These are phyloP conservation scores for Microcebus murinus DNA, from an alignment of 2,113 vertebrate species.

Conservation along the genomic window DNA sequence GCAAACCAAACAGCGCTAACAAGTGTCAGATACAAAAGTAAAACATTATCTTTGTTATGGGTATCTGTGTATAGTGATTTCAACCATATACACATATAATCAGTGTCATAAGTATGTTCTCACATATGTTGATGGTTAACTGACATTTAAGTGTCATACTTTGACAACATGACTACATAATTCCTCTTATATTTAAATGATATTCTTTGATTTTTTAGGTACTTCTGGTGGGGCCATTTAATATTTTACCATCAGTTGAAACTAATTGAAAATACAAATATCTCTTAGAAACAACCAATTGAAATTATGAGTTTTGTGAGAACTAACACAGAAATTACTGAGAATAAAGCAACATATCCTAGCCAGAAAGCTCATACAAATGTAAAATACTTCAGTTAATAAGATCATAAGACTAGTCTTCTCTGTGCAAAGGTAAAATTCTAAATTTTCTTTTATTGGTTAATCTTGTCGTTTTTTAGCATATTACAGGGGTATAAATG, in stretches of 20 bases:
- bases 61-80: background rate
- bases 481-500: no score
- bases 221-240: background rate
- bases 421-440: background rate
- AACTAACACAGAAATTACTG: background rate
- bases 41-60: background rate
- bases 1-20: background rate
- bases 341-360: background rate
- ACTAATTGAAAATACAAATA: background rate
- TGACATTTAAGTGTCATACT: background rate
- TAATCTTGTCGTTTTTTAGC: background rate
- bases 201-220: background rate
- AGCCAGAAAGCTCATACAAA: background rate
- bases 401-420: background rate
- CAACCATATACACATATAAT: background rate
- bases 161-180: background rate
- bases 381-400: background rate
- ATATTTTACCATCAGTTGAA: background rate
- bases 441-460: background rate
- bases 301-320: background rate
- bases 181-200: background rate
- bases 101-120: background rate
- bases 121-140: background rate
- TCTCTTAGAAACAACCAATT: background rate
- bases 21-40: background rate